Evolutionary conservation across 2,113 vertebrate genomes (phyloP).

Genomic region (Pterocles gutturalis): DNA sequence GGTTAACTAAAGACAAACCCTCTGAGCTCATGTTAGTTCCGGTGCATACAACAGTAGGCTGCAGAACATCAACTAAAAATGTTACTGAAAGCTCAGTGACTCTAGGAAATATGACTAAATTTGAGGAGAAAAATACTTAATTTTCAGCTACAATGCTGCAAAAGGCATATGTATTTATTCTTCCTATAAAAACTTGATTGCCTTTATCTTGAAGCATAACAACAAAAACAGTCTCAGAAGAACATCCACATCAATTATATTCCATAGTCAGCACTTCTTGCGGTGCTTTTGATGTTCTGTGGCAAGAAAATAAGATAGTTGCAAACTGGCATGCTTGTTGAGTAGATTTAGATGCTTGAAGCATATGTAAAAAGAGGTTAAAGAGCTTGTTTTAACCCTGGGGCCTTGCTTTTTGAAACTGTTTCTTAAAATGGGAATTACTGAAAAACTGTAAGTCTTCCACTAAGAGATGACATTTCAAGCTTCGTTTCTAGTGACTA

Average conservation of each 20-base stretch:
- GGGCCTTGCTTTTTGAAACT: not conserved
- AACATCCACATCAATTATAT: not conserved
- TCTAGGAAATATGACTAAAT: conserved; percentile 41
- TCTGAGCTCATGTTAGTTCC: not conserved
- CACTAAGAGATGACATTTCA: not conserved
- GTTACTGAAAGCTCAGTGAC: not conserved
- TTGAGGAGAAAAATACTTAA: conserved; percentile 38
- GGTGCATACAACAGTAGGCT: not conserved
- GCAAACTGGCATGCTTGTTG: not conserved
- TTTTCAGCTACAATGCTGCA: conserved; percentile 31
- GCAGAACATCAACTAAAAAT: conserved; percentile 7
- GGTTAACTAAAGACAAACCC: conserved; percentile 38
- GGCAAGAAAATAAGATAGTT: conserved; percentile 12
- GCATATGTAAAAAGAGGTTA: not conserved
- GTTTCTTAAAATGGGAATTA: not conserved
- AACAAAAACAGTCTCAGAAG: conserved; percentile 13
- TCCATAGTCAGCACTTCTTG: not conserved
- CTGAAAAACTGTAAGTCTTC: not conserved
- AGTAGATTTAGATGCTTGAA: not conserved
- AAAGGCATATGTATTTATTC: conserved; percentile 38
- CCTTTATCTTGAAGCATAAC: conserved; percentile 31
- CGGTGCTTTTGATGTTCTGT: not conserved
- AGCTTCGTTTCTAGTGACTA: not conserved
- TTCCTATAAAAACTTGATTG: not conserved
- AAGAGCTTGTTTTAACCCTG: not conserved